Evolutionary conservation across 92 coral and sea anemone genomes (phyloP), one percentile per base, ranked within the genome.

Genomic region (Scolanthus callimorphus): DNA sequence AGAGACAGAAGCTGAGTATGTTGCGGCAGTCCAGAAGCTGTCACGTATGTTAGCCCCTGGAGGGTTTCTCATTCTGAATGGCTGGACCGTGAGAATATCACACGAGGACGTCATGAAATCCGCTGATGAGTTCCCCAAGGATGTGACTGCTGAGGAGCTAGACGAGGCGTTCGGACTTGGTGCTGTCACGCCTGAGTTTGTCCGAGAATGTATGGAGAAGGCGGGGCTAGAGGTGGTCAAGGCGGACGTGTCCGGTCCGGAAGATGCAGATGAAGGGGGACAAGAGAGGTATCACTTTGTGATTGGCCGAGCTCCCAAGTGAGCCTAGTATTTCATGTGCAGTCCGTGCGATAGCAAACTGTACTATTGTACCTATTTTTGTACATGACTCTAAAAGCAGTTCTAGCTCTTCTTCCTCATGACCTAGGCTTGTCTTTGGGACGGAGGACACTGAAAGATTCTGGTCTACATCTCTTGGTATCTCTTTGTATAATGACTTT

Each of bases 21-120:
- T 25, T 21, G 20, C 26, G 20, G 39, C 34, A 4, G 69, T 62
- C 2, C 2, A 37, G 10, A 25, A 24, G 31, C 43, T 62, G 0
- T 49, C 57, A 1, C 3, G 19, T 15, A 24, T 62, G 39, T 34
- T 46, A 25, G 26, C 27, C 11, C 58, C 69, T 1, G 56, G 69
- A 12, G 69, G 69, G 13, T 31, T 28, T 30, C 39, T 62, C 2
- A 13, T 62, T 4, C 9, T 62, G 21, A 19, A 20, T 21, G 69
- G 55, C 2, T n/a, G 17, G 20, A 11, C 24, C 1, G 57, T 23
- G 25, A 11, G 43, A 1, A 0, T 43, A 17, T 46, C 9, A 25
- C 26, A 49, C 58, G 19, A 46, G 12, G 52, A 9, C 8, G 52
- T 46, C 11, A 34, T 6, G 41, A 15, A 34, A 6, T 6, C 41